Base-by-base conservation (phyloP, 2,888 invertebrate genomes). In the Chorisops tibialis region DNA sequence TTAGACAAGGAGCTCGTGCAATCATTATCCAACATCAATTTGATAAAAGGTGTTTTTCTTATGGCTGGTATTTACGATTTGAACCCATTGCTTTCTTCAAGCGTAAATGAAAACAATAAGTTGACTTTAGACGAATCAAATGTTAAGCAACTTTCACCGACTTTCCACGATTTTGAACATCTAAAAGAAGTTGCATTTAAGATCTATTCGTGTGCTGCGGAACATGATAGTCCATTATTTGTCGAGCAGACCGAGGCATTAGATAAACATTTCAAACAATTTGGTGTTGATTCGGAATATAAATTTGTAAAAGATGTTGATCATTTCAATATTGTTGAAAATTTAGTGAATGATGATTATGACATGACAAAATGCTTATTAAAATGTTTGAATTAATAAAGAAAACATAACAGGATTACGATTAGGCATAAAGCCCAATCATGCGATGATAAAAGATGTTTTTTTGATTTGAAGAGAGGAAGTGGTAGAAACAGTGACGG, bases 41-140 rank as follows among this genome's bases (percentile, higher is more conserved):
- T 68, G 63, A 77, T 91, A 1, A 83, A 84, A 72, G 87, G 86
- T 3, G 80, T 88, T 5, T 81, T 90, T 71, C 80, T 93, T 4
- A 82, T 93, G 48, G 83, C 87, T 52, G 94, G 94, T 1, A 73
- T 95, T 9, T 95, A 86, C 73, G 88, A 92, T 75, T 79, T 94
- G 14, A 80, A 83, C 3, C 73, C 75, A 24, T 59, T 77, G 37
- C 89, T 90, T 66, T 66, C 89, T 0, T 75, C 82, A 60, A 87
- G 87, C 0, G 83, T 83, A 7, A 81, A 87, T 63, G 91, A 91
- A 70, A 79, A 83, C 3, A 81, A 85, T 19, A 74, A 93, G 1
- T 83, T 87, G 0, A 64, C 69, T 52, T 76, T 94, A 3, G 83
- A 85, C 3, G 71, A 74, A 68, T 80, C 80, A 65, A 82, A 81